Evolutionary conservation across 2,888 invertebrate genomes (phyloP).

Genomic region (Apotomis betuletana): DNA sequence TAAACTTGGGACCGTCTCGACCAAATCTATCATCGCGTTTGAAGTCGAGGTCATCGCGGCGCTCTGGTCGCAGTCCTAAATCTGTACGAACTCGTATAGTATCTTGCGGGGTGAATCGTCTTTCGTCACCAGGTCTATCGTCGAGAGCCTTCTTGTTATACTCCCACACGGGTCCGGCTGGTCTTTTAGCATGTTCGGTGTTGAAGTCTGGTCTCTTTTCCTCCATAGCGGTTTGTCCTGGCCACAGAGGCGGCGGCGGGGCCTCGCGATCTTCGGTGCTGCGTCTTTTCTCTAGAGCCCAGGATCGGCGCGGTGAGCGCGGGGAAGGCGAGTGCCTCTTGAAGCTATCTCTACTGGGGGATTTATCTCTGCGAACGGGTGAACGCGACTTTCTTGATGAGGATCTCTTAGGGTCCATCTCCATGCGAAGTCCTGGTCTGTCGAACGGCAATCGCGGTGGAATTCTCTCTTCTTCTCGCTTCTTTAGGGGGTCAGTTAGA

Average conservation of each 20-base stretch:
- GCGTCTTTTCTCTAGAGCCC: slow-evolving; percentile 72
- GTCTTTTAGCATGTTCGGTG: slow-evolving; percentile 31
- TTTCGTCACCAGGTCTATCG: slow-evolving; percentile 20
- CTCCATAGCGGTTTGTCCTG: slow-evolving; percentile 55
- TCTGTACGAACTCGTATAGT: slow-evolving; percentile 43
- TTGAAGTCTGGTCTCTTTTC: slow-evolving; percentile 47
- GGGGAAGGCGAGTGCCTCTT: slow-evolving; percentile 69
- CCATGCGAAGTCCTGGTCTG: slow-evolving; percentile 45
- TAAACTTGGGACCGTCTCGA: slow-evolving; percentile 32
- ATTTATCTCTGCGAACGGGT: slow-evolving; percentile 63
- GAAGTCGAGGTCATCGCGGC: slow-evolving; percentile 43
- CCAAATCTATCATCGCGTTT: slow-evolving; percentile 45
- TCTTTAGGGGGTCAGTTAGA: slow-evolving; percentile 49
- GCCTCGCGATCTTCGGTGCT: slow-evolving; percentile 64
- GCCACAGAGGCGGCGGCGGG: slow-evolving; percentile 73
- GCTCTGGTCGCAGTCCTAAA: slow-evolving; percentile 29
- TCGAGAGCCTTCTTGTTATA: slow-evolving; percentile 41
- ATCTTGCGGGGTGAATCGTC: slow-evolving; percentile 31
- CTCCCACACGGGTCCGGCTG: slow-evolving; percentile 46
- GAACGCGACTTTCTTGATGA: slow-evolving; percentile 63
- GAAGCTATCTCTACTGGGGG: slow-evolving; percentile 65
- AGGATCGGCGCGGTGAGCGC: slow-evolving; percentile 71
- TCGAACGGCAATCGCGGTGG: slow-evolving; percentile 49
- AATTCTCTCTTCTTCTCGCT: slow-evolving; percentile 60
- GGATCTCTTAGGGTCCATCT: slow-evolving; percentile 46